A percentile compares a stretch with the other conserved stretches of the same genome.
Evolutionary conservation across 53 echinoderm and acorn worm genomes (phyloP).

Genomic region (Echinarachnius parma): DNA sequence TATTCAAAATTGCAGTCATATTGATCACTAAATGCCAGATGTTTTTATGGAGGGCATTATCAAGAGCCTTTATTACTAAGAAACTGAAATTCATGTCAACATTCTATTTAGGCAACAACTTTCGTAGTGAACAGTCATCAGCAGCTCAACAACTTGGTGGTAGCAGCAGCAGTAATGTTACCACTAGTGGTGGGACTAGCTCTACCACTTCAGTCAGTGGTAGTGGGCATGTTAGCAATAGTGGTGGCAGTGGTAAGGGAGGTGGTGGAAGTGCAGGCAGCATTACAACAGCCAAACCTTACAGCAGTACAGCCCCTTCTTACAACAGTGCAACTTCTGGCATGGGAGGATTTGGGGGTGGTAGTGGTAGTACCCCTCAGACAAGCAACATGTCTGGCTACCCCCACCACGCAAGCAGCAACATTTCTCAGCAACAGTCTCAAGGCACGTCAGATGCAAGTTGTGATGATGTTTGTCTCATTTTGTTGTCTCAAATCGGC

Average conservation of each 20-base stretch:
- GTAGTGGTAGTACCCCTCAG: not conserved
- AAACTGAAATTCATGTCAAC: no score
- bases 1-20: no score
- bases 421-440: not conserved
- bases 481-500: no score
- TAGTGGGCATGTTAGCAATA: not conserved
- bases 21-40: no score
- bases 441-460: conserved; percentile 22
- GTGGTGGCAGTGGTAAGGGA: not conserved
- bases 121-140: conserved; percentile 14
- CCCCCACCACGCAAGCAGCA: conserved; percentile 12
- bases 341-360: not conserved
- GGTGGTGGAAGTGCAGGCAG: conserved; percentile 28
- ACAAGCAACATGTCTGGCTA: conserved; percentile 3
- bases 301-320: conserved; percentile 5
- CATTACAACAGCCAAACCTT: conserved; percentile 17
- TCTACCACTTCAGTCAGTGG: not conserved
- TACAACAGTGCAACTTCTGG: not conserved
- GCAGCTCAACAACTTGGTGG: conserved; percentile 5
- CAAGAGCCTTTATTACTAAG: no score
- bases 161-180: not conserved
- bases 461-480: conserved; percentile 25
- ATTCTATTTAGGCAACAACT: not conserved
- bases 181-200: not conserved
- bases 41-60: no score